Evolutionary conservation across 1,140 invertebrate genomes (phyloP), one percentile per base, ranked within the genome.

Genomic region (Neodiprion virginianus): DNA sequence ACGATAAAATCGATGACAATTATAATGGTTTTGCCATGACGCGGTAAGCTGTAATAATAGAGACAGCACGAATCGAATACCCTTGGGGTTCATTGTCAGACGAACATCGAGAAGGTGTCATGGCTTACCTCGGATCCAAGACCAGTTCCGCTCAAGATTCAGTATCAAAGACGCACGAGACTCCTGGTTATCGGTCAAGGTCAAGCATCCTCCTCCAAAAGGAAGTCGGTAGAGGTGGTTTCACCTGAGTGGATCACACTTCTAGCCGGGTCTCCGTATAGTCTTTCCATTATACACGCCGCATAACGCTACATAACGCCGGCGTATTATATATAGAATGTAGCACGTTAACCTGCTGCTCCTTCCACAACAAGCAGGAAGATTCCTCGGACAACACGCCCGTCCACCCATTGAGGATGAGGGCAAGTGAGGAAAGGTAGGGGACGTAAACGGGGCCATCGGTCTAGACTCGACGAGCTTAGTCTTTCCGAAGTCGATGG

Each of bases 341-440:
- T 84, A 77, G 83, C 79, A 83, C 85, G 78, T 83, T 70, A 82
- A 81, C 79, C 81, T 69, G 78, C 4, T 61, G 53, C 53, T 14
- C 53, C 53, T 61, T 17, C n/a, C 53, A 17, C 53, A 61, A 61
- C 53, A 17, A 76, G 77, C 76, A 23, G 61, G 75, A 78, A 77
- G 78, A 79, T 77, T 76, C 75, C 76, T 73, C 50, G 49, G 53
- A 61, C 53, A 61, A 40, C 11, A 61, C 53, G 53, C 53, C 53
- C 53, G 28, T 40, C 28, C 28, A 3, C 28, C 28, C 0, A 40
- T 5, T 61, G 53, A 61, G 53, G 40, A 67, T 23, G 75, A 72
- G 73, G 76, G 79, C 79, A 78, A 79, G 79, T 82, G 82, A 86
- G 53, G 11, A 61, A 17, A 84, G 85, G 83, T 83, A 84, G 75